Percentiles rank a stretch among this genome's conserved stretches.
Conservation (phyloP, 2,888 invertebrate genomes). For the Thyatira batis region DNA sequence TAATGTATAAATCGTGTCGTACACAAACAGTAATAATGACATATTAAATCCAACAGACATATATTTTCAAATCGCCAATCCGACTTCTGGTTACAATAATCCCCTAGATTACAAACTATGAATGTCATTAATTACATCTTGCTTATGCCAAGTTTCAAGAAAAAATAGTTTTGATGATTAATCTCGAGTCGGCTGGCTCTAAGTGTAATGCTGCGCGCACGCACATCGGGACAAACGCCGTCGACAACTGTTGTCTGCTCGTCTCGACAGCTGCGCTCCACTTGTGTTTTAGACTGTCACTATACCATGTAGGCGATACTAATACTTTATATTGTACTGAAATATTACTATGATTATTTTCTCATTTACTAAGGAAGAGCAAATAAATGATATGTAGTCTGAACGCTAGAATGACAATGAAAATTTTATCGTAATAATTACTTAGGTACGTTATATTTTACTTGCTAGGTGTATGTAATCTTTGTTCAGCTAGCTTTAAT, state of each 20-base stretch:
- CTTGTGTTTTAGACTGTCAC: conserved; percentile 44
- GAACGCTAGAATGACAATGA: too few relatives aligned
- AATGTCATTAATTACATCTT: conserved; percentile 24
- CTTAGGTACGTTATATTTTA: too few relatives aligned
- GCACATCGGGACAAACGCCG: conserved; percentile 63
- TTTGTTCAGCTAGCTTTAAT: too few relatives aligned
- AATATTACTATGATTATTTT: too few relatives aligned
- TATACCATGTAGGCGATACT: conserved; percentile 15
- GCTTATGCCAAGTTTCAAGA: conserved; percentile 35
- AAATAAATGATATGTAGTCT: too few relatives aligned
- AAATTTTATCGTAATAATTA: too few relatives aligned
- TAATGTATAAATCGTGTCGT: background rate
- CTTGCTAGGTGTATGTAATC: too few relatives aligned
- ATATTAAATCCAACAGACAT: background rate
- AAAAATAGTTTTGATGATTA: conserved; percentile 65
- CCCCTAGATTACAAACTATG: conserved; percentile 6
- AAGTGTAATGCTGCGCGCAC: conserved; percentile 49
- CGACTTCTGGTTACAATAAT: background rate
- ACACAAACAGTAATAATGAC: background rate
- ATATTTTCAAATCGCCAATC: background rate
- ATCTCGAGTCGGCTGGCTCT: conserved; percentile 43
- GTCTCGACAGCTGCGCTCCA: conserved; percentile 77
- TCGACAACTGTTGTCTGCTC: conserved; percentile 78
- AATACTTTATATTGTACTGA: background rate
- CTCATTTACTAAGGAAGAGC: too few relatives aligned